Evolutionary conservation across 1,140 invertebrate species (phyloP).

Genomic region (Aporrectodea caliginosa): DNA sequence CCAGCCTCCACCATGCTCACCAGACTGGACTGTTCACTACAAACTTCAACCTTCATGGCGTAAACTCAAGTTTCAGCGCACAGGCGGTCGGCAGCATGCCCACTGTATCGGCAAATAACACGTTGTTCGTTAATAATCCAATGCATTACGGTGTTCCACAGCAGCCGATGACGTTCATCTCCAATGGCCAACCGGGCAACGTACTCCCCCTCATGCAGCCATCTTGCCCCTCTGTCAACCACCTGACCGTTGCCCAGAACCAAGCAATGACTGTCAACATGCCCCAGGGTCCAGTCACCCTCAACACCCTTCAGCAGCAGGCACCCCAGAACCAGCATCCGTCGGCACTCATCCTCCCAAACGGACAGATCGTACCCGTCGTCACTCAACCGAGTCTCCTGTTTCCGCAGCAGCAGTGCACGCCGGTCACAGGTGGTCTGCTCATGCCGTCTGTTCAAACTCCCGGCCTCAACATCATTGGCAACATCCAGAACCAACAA

Average conservation of each 20-base stretch:
- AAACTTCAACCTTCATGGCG: neutral
- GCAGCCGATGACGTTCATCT: neutral
- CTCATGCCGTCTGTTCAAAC: constrained; percentile 7
- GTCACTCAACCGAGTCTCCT: constrained; percentile 51
- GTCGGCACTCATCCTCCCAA: constrained; percentile 53
- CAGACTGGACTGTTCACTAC: neutral
- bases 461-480: neutral
- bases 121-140: neutral
- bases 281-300: neutral
- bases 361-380: constrained; percentile 56
- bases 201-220: neutral
- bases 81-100: neutral
- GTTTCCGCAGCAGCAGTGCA: constrained; percentile 32
- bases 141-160: neutral
- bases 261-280: neutral
- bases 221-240: neutral
- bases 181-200: neutral
- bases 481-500: neutral
- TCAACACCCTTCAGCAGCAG: neutral
- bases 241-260: neutral
- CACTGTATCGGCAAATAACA: neutral
- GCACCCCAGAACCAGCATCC: constrained; percentile 44
- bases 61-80: neutral
- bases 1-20: neutral
- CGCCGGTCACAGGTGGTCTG: constrained; percentile 29